phyloP scores from a whole-genome alignment of 2,888 invertebrate genomes.

The Congeria kusceri region DNA sequence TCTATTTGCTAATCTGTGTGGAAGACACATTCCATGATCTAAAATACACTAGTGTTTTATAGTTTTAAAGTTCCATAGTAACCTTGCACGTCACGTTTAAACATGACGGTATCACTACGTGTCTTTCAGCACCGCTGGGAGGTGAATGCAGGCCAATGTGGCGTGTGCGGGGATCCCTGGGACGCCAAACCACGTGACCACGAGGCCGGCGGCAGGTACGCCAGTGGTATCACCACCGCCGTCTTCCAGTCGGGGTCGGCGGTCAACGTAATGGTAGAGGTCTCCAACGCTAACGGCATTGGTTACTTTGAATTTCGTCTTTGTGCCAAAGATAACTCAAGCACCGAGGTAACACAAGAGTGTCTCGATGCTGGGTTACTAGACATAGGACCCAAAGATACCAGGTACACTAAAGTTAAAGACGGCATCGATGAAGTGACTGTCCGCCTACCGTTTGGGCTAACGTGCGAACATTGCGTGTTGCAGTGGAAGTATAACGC shows the following conservation, averaged over 20 bases:
- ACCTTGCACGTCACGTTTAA: too few relatives aligned
- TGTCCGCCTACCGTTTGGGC: conserved; percentile 32
- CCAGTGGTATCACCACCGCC: conserved; percentile 31
- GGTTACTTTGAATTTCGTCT: conserved; percentile 61
- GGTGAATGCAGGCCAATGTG: conserved; percentile 52
- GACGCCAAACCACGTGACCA: conserved; percentile 44
- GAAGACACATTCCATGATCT: too few relatives aligned
- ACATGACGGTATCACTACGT: too few relatives aligned
- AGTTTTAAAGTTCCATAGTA: too few relatives aligned
- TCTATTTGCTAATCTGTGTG: too few relatives aligned
- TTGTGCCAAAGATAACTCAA: conserved; percentile 45
- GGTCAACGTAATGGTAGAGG: conserved; percentile 38
- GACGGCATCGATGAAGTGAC: conserved; percentile 38
- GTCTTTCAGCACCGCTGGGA: conserved; percentile 43
- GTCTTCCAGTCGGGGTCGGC: conserved; percentile 35
- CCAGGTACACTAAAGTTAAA: conserved; percentile 27
- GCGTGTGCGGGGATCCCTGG: conserved; percentile 61
- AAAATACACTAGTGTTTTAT: too few relatives aligned
- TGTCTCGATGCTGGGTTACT: conserved; percentile 50
- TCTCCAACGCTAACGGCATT: conserved; percentile 30
- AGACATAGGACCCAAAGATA: conserved; percentile 12
- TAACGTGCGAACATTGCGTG: conserved; percentile 54
- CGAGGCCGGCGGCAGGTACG: conserved; percentile 53
- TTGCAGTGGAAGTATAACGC: conserved; percentile 60
- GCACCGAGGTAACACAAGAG: conserved; percentile 26